A percentile compares a stretch with the other conserved stretches of the same genome.
phyloP scores from a whole-genome alignment of 2,888 invertebrate species.

The Caenorhabditis becei region DNA sequence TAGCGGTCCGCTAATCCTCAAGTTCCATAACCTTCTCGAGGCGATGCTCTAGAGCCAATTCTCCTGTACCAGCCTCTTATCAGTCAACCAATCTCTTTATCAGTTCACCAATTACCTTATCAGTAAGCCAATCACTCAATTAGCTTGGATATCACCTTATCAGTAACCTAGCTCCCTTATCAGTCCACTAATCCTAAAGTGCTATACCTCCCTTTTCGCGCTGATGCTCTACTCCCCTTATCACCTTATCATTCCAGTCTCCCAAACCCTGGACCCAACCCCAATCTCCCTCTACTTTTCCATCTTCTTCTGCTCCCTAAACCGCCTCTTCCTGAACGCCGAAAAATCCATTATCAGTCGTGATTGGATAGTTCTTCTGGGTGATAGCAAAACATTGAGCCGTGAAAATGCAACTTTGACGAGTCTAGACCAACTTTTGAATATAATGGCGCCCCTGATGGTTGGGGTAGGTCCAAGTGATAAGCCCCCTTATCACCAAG shows the following conservation, averaged over 20 bases:
- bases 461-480: constrained; percentile 61
- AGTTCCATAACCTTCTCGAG: too few relatives aligned
- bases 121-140: too few relatives aligned
- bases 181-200: too few relatives aligned
- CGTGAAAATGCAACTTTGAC: constrained; percentile 74
- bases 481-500: neutral
- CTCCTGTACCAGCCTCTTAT: too few relatives aligned
- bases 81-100: too few relatives aligned
- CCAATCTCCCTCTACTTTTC: constrained; percentile 54
- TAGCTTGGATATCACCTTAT: too few relatives aligned
- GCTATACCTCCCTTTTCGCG: too few relatives aligned
- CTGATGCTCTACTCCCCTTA: too few relatives aligned
- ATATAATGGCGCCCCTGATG: constrained; percentile 73
- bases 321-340: constrained; percentile 67
- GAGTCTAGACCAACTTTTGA: constrained; percentile 72
- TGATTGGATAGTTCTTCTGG: constrained; percentile 76
- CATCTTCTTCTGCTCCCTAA: constrained; percentile 64
- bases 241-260: constrained; percentile 10
- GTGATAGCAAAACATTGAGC: constrained; percentile 46
- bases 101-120: too few relatives aligned
- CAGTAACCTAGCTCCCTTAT: too few relatives aligned
- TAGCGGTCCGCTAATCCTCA: too few relatives aligned
- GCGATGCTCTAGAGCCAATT: too few relatives aligned
- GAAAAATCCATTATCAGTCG: constrained; percentile 74
- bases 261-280: neutral